phyloP scores from a whole-genome alignment of 2,888 invertebrate species.

The Zygaena filipendulae region DNA sequence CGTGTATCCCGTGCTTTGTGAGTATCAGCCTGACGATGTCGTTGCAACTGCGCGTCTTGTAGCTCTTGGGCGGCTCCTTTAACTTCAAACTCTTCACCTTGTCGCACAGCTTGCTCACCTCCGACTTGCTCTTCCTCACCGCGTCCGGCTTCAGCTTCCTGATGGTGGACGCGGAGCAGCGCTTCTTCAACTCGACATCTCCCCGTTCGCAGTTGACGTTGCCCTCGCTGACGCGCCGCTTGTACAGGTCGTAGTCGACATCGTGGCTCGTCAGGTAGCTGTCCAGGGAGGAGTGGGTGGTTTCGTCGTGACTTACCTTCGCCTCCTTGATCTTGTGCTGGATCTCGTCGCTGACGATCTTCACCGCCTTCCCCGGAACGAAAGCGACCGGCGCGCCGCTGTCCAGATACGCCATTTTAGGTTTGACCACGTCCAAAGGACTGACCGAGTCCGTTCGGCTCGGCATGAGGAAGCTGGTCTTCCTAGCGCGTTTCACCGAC shows the following conservation, averaged over 20 bases:
- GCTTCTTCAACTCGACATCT: conserved; percentile 30
- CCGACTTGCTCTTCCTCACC: conserved; percentile 54
- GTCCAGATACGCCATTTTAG: conserved; percentile 54
- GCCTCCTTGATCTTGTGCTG: conserved; percentile 43
- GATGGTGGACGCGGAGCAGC: conserved; percentile 46
- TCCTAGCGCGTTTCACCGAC: conserved; percentile 40
- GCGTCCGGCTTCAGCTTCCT: conserved; percentile 47
- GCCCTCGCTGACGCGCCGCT: conserved; percentile 47
- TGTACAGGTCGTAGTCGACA: conserved; percentile 37
- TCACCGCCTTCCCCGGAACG: conserved; percentile 79
- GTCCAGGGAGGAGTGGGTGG: conserved; percentile 57
- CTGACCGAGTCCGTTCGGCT: conserved; percentile 42
- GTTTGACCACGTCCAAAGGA: conserved; percentile 35
- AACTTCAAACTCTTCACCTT: conserved; percentile 54
- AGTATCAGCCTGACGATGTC: conserved; percentile 78
- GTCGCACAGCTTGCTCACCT: conserved; percentile 62
- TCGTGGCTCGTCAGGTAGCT: conserved; percentile 64
- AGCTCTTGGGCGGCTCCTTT: conserved; percentile 42
- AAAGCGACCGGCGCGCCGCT: conserved; percentile 44
- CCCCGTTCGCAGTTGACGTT: conserved; percentile 28
- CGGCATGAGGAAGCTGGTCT: conserved; percentile 44
- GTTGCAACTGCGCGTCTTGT: conserved; percentile 58
- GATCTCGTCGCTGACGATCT: conserved; percentile 70
- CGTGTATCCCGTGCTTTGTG: conserved; percentile 82
- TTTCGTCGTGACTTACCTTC: conserved; percentile 47